Evolutionary conservation across 1,140 invertebrate genomes (phyloP).

Genomic region (Eufriesea mexicana): DNA sequence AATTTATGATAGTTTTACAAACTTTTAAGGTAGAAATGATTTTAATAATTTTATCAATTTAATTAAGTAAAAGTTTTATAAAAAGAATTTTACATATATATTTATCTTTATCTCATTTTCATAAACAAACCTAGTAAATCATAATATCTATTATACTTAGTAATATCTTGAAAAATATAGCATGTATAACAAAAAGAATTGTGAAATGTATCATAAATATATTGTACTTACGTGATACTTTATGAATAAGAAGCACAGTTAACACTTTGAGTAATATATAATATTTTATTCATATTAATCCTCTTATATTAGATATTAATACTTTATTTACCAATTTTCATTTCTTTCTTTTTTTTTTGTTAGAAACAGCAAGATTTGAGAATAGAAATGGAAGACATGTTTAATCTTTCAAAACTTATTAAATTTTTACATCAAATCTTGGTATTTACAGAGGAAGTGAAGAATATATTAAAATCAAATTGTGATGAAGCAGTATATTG

Average conservation of each 20-base stretch:
- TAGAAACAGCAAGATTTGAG: conserved; percentile 29
- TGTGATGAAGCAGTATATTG: conserved; percentile 76
- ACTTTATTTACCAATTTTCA: conserved; percentile 42
- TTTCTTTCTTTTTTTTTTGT: conserved; percentile 45
- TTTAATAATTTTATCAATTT: conserved; percentile 67
- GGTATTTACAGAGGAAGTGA: conserved; percentile 69
- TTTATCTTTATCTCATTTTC: conserved; percentile 54
- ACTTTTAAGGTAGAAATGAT: conserved; percentile 67
- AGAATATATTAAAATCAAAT: conserved; percentile 67
- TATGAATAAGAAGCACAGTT: conserved; percentile 47
- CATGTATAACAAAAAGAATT: conserved; percentile 17
- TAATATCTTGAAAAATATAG: neutral
- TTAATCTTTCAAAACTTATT: conserved; percentile 65
- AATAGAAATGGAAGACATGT: conserved; percentile 24
- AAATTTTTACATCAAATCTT: conserved; percentile 68
- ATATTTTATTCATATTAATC: conserved; percentile 11
- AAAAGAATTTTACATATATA: conserved; percentile 66
- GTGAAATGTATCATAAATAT: conserved; percentile 38
- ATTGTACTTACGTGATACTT: neutral
- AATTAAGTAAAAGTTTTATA: conserved; percentile 68
- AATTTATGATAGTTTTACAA: conserved; percentile 70
- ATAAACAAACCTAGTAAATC: conserved; percentile 12
- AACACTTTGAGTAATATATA: conserved; percentile 65
- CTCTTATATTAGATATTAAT: neutral
- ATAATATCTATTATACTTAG: conserved; percentile 3